Conservation (phyloP, 2,888 invertebrate genomes). For the Temnothorax ravouxi region DNA sequence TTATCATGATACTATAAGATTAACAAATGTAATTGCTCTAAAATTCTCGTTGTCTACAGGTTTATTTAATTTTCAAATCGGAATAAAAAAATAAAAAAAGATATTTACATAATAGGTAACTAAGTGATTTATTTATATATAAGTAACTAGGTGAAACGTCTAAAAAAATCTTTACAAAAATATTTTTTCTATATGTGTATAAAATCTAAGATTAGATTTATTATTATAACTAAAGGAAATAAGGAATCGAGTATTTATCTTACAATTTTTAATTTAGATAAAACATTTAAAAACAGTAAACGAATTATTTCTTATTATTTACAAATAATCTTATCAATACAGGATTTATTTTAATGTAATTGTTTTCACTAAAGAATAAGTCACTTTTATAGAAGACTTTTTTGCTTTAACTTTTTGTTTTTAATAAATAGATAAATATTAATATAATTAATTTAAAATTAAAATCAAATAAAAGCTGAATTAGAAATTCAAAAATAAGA, state of each 20-base stretch:
- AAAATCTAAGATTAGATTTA: neutral
- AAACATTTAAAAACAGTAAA: neutral
- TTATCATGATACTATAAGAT: neutral
- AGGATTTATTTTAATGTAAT: neutral
- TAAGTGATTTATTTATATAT: too few relatives aligned
- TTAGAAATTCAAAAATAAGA: neutral
- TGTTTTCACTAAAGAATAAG: neutral
- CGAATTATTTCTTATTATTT: neutral
- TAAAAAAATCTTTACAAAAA: too few relatives aligned
- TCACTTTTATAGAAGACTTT: neutral
- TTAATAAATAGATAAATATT: neutral
- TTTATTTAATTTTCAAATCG: neutral
- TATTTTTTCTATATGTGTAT: neutral
- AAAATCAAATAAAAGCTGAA: neutral
- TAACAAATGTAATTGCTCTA: neutral
- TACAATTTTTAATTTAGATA: neutral
- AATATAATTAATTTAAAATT: neutral
- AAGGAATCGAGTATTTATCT: neutral
- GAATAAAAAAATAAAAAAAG: neutral
- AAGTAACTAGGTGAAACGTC: too few relatives aligned
- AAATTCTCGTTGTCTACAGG: neutral
- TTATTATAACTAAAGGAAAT: constrained; percentile 3
- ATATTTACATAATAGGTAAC: neutral
- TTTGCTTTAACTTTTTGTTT: neutral
- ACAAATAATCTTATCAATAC: neutral